Conservation (phyloP, 1,140 invertebrate species). For the Pseudomyrmex gracilis region DNA sequence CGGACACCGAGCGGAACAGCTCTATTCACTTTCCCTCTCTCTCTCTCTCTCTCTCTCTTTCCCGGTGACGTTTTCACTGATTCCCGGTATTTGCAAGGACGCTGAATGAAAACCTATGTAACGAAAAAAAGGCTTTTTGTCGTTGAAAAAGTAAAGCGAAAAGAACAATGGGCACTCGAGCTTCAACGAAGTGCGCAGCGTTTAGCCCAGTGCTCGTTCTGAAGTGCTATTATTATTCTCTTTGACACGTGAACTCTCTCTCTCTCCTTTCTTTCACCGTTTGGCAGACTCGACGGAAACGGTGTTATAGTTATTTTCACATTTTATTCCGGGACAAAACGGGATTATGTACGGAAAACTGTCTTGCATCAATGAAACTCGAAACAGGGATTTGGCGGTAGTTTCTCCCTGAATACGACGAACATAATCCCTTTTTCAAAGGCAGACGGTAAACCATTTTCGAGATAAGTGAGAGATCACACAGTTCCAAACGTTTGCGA, state of each 20-base stretch:
- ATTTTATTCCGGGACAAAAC: not conserved
- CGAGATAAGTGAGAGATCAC: no score
- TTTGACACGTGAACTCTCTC: conserved; percentile 44
- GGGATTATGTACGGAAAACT: not conserved
- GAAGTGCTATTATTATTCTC: conserved; percentile 69
- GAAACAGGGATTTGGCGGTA: not conserved
- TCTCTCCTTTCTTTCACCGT: not conserved
- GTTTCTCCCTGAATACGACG: not conserved
- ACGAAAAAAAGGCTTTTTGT: conserved; percentile 45
- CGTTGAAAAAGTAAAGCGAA: conserved; percentile 64
- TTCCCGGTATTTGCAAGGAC: conserved; percentile 40
- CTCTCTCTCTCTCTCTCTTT: no score
- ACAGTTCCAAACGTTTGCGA: no score
- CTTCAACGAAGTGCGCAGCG: conserved; percentile 67
- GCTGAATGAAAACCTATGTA: conserved; percentile 51
- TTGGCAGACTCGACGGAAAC: conserved; percentile 14
- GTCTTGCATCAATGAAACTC: no score
- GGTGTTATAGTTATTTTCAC: conserved; percentile 21
- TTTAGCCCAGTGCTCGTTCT: conserved; percentile 59
- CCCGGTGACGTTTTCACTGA: conserved; percentile 40
- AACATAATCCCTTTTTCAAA: not conserved
- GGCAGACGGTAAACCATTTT: no score
- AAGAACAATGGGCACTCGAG: conserved; percentile 71
- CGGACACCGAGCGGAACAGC: not conserved
- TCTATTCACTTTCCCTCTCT: conserved; percentile 47